Evolutionary conservation across 1,140 invertebrate genomes (phyloP).

Genomic region (Drosophila ambigua): DNA sequence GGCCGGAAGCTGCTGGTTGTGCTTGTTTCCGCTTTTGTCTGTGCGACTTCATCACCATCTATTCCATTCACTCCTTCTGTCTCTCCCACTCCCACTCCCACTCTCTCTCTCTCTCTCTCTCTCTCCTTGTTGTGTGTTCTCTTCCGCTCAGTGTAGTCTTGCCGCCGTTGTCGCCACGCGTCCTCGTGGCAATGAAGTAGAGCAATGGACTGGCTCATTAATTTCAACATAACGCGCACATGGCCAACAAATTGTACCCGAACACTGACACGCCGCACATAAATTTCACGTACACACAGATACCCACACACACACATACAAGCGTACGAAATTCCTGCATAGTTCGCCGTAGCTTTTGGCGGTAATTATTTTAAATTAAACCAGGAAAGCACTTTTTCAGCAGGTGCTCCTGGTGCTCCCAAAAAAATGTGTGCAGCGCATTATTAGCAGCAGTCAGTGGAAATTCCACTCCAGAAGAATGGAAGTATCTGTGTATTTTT

Average conservation of each 20-base stretch:
- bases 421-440: constrained; percentile 43
- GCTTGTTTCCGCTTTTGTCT: constrained; percentile 64
- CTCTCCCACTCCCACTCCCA: too few species aligned
- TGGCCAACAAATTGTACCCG: constrained; percentile 42
- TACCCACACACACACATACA: constrained; percentile 1
- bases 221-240: constrained; percentile 65
- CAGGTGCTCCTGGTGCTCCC: constrained; percentile 49
- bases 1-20: constrained; percentile 62
- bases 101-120: neutral
- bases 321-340: constrained; percentile 19
- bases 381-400: constrained; percentile 52
- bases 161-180: constrained; percentile 13
- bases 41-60: constrained; percentile 41
- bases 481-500: too few species aligned
- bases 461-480: too few species aligned
- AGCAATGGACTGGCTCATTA: constrained; percentile 63
- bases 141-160: neutral
- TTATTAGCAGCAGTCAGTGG: constrained; percentile 55
- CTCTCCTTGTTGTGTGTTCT: neutral
- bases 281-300: constrained; percentile 15
- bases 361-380: constrained; percentile 74
- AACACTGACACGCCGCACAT: constrained; percentile 18
- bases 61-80: constrained; percentile 1
- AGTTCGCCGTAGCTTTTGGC: constrained; percentile 35
- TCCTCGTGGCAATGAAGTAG: constrained; percentile 45